A percentile compares a stretch with the other conserved stretches of the same genome.
Evolutionary conservation across 2,888 invertebrate genomes (phyloP).

Genomic region (Lepidocyrtoides sp.): DNA sequence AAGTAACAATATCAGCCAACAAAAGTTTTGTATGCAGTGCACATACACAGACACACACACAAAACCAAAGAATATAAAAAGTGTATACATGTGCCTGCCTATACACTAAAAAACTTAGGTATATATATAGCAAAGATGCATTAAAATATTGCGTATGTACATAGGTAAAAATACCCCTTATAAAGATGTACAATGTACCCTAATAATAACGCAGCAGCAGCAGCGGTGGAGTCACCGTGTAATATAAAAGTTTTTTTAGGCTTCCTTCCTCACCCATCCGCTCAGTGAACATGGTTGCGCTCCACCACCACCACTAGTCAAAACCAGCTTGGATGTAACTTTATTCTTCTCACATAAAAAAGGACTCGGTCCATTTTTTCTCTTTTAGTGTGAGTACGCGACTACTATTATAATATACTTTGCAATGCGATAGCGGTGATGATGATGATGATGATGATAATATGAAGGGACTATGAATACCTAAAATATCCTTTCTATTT

Average conservation of each 20-base stretch:
- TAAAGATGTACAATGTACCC: neutral
- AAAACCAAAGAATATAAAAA: constrained; percentile 18
- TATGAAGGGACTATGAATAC: constrained; percentile 58
- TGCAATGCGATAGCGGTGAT: neutral
- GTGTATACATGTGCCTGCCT: constrained; percentile 32
- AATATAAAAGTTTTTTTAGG: constrained; percentile 52
- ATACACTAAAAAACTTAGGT: too few relatives aligned
- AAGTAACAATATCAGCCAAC: constrained; percentile 61
- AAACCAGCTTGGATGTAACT: constrained; percentile 53
- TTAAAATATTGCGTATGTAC: neutral
- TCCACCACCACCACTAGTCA: constrained; percentile 22
- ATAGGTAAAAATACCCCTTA: neutral
- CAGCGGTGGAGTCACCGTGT: neutral
- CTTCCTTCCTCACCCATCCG: constrained; percentile 78
- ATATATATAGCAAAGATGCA: neutral
- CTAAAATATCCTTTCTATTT: constrained; percentile 64
- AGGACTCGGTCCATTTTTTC: constrained; percentile 65
- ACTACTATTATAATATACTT: neutral
- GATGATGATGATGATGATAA: neutral
- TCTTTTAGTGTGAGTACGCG: constrained; percentile 33
- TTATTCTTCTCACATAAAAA: constrained; percentile 54
- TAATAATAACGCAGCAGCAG: neutral
- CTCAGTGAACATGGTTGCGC: constrained; percentile 53
- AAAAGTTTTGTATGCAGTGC: constrained; percentile 38
- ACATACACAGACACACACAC: neutral